Evolutionary conservation across 2,888 invertebrate genomes (phyloP), one percentile per base, ranked within the genome.

Genomic region (Augiades crinisus): DNA sequence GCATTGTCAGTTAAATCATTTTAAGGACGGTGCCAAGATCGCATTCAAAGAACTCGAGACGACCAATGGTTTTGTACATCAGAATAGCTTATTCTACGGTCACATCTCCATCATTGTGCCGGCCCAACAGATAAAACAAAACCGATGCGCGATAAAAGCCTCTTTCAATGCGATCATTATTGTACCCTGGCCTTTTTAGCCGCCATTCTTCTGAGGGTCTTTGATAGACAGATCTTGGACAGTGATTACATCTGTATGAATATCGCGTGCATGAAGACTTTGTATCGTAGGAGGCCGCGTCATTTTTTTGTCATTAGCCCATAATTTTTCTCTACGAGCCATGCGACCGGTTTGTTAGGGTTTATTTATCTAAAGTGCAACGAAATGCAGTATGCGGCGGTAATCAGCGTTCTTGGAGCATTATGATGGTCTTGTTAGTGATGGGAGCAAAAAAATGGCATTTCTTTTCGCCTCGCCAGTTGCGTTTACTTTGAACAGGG

Each of bases 251-350:
- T 60, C 61, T 59, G 62, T 59, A 60, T 56, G 61, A 62, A 61
- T 51, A 51, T 57, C 59, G 53, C 61, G 59, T 49, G 53, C 53
- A 52, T 37, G 54, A 49, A 45, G 53, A 51, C 38, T 51, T 51
- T 44, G 51, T 51, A 51, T 51, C 51, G 37, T 38, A 44, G 51
- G 44, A 30, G 31, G 44, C 44, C 43, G 36, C 52, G 46, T 52
- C 59, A 41, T 56, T 60, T 63, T 63, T 64, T 62, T 62, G 60
- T 64, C 62, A 61, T 64, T 60, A 62, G 54, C 47, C 54, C 53
- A 59, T 63, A 62, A 59, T 63, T 62, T 61, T 63, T 63, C 61
- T 55, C 59, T 57, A 58, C 64, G 55, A 60, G 61, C 54, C 56
- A 53, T 34, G 54, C 53, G 46, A 61, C 64, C 55, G 58, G 61